Conservation (phyloP, 1,140 invertebrate species). For the Daktulosphaira vitifoliae region DNA sequence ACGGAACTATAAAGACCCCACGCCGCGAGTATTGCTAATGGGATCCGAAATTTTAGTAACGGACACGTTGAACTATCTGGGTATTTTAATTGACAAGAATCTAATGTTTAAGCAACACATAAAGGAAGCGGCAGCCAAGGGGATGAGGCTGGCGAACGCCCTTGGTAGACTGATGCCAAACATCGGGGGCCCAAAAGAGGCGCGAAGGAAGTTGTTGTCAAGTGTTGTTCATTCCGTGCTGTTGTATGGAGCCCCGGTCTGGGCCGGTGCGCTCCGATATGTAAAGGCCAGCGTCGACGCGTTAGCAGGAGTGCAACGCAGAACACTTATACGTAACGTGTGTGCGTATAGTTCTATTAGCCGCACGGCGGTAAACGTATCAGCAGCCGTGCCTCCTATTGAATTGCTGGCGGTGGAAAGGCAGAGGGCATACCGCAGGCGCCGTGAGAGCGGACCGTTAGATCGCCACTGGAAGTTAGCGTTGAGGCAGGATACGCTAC, state of each 20-base stretch:
- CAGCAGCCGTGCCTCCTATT: too few relatives aligned
- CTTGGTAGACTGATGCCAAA: background rate
- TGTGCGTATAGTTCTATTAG: too few relatives aligned
- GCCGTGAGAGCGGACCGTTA: too few relatives aligned
- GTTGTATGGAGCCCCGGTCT: conserved; percentile 1
- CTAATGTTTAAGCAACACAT: background rate
- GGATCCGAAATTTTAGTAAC: background rate
- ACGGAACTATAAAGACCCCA: background rate
- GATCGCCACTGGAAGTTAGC: too few relatives aligned
- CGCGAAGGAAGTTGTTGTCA: background rate
- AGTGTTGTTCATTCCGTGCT: background rate
- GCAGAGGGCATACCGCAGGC: too few relatives aligned
- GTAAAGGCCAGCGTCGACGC: too few relatives aligned
- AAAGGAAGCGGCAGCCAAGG: too few relatives aligned
- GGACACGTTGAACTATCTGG: background rate
- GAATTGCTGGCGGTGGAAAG: too few relatives aligned
- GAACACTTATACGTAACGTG: background rate
- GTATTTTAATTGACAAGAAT: background rate
- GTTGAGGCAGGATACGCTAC: too few relatives aligned
- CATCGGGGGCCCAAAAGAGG: background rate
- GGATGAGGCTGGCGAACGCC: too few relatives aligned
- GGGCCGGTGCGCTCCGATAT: background rate
- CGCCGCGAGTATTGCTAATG: background rate
- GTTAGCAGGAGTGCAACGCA: too few relatives aligned
- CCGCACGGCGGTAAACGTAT: too few relatives aligned